Percentiles rank a stretch among this genome's conserved stretches.
Evolutionary conservation across 2,113 vertebrate species (phyloP).

Genomic region (Aleadryas rufinucha): DNA sequence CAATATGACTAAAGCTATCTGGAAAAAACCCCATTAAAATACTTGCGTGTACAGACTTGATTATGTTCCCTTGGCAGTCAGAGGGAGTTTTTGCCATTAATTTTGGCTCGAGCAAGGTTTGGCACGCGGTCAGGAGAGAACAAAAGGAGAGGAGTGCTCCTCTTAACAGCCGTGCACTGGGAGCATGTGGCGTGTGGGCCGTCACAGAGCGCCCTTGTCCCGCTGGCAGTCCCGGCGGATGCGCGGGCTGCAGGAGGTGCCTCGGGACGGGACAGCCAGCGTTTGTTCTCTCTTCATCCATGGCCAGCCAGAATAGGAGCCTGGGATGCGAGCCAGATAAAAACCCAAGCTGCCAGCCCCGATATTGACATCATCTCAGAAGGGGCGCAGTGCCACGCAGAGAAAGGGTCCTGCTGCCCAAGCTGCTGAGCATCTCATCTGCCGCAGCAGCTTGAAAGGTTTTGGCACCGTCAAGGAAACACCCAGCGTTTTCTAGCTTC

Average conservation of each 20-base stretch:
- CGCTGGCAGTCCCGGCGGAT: not conserved
- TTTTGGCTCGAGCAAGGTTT: not conserved
- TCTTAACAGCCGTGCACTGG: not conserved
- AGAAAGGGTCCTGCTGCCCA: not conserved
- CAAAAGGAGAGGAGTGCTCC: not conserved
- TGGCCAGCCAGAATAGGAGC: not conserved
- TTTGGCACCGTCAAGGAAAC: not conserved
- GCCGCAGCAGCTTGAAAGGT: not conserved
- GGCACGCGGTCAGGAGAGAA: not conserved
- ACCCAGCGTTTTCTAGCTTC: not conserved
- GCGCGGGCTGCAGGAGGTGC: not conserved
- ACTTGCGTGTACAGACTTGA: not conserved
- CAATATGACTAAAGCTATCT: not conserved
- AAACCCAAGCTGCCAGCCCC: not conserved
- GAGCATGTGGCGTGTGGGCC: not conserved
- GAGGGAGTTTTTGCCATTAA: not conserved
- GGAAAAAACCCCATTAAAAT: rapidly evolving
- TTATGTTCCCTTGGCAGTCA: not conserved
- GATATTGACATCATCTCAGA: not conserved
- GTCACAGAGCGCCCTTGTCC: not conserved
- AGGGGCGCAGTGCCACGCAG: not conserved
- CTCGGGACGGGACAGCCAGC: not conserved
- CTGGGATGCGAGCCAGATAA: not conserved
- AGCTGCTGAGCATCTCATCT: not conserved
- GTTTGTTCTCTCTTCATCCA: not conserved